These are phyloP conservation scores for Arenaria interpres DNA, from an alignment of 2,113 vertebrate species.

Conservation along the genomic window DNA sequence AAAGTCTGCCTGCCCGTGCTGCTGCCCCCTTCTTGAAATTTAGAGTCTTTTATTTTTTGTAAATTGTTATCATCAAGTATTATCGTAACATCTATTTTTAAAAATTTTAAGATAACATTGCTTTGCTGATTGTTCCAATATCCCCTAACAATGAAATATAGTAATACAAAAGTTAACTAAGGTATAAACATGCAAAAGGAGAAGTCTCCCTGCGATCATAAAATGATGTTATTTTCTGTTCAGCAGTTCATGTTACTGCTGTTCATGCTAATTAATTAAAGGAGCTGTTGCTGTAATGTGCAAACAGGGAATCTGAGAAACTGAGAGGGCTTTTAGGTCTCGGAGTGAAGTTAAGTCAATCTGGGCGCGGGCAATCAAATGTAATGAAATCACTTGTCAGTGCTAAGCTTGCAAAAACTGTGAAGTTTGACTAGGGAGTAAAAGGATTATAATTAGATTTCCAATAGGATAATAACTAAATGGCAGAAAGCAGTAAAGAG, in stretches of 20 bases:
- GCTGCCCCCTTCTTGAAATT: background rate
- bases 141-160: conserved; percentile 68
- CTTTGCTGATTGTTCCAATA: conserved; percentile 44
- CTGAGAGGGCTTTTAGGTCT: conserved; percentile 84
- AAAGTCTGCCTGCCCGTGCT: background rate
- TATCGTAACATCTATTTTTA: conserved; percentile 27
- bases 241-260: conserved; percentile 88
- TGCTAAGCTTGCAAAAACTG: conserved; percentile 92
- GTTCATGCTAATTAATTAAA: conserved; percentile 90
- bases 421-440: conserved; percentile 89
- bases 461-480: conserved; percentile 90
- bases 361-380: conserved; percentile 86
- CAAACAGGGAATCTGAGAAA: conserved; percentile 86
- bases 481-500: conserved; percentile 83
- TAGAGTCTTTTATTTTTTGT: background rate
- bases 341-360: conserved; percentile 81
- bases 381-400: conserved; percentile 93
- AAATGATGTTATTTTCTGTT: conserved; percentile 88
- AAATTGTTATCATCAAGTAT: conserved; percentile 9
- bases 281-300: conserved; percentile 84
- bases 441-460: conserved; percentile 92
- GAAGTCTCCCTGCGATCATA: conserved; percentile 80
- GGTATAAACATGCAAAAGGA: conserved; percentile 79
- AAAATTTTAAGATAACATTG: conserved; percentile 58
- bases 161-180: conserved; percentile 78